A percentile compares a stretch with the other conserved stretches of the same genome.
Conservation (phyloP, 2,113 vertebrate species). For the Lophochroa leadbeateri region DNA sequence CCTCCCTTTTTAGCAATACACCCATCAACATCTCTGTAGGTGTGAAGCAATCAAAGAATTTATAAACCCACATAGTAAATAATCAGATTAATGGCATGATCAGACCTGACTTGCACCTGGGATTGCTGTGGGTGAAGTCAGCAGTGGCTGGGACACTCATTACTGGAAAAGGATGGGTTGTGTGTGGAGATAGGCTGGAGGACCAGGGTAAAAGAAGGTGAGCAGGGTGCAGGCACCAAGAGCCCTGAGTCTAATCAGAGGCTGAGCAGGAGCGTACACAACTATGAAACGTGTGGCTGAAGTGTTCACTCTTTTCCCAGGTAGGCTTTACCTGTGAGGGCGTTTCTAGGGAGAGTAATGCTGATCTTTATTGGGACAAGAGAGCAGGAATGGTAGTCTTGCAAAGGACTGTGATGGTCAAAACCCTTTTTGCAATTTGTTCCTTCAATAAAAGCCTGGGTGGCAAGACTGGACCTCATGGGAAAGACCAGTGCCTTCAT, state of each 20-base stretch:
- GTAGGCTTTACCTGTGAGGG: fast-evolving
- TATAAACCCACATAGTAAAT: background rate
- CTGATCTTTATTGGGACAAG: background rate
- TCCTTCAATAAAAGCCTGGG: background rate
- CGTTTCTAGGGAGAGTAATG: background rate
- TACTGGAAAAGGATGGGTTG: background rate
- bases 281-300: background rate
- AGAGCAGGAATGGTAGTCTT: background rate
- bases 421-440: background rate
- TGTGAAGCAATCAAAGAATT: background rate
- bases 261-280: background rate
- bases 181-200: background rate
- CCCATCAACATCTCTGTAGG: background rate
- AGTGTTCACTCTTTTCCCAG: background rate
- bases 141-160: background rate
- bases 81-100: background rate
- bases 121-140: background rate
- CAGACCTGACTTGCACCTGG: background rate
- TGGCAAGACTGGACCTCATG: background rate
- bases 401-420: background rate
- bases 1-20: background rate
- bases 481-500: fast-evolving
- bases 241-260: background rate
- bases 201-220: background rate
- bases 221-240: background rate